Percentiles rank a stretch among this genome's conserved stretches.
Evolutionary conservation across 2,113 vertebrate species (phyloP).

Genomic region (Romanogobio albipinnatus): DNA sequence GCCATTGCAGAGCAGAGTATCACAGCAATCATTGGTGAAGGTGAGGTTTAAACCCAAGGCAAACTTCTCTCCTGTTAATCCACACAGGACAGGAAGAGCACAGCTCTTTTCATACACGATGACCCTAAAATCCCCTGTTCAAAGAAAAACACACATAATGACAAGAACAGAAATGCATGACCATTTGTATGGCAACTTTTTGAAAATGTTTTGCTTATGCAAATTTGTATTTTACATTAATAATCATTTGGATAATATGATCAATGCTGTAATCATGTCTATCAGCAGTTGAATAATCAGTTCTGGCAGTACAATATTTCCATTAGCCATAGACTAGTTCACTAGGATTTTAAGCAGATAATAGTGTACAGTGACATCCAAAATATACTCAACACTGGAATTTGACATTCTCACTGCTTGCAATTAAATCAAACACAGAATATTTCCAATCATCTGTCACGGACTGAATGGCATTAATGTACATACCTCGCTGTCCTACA

Average conservation of each 20-base stretch:
- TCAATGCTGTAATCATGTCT: not conserved
- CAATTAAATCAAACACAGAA: not conserved
- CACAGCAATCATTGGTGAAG: slow-evolving; percentile 74
- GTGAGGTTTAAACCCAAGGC: slow-evolving; percentile 76
- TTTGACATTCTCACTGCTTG: not conserved
- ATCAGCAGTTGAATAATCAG: not conserved
- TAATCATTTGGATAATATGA: too few relatives aligned
- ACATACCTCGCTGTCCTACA: slow-evolving; percentile 67
- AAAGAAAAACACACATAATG: not conserved
- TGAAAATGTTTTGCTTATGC: too few relatives aligned
- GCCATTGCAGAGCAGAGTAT: slow-evolving; percentile 72
- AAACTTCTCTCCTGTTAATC: slow-evolving; percentile 64
- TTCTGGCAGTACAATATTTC: not conserved
- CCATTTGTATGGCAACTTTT: not conserved
- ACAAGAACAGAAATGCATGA: not conserved
- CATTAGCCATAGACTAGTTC: too few relatives aligned
- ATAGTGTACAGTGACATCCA: not conserved
- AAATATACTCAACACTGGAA: not conserved
- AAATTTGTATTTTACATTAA: too few relatives aligned
- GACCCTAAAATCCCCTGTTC: slow-evolving; percentile 69
- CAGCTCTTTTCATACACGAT: slow-evolving; percentile 77
- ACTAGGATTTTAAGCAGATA: too few relatives aligned
- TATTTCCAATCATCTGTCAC: not conserved
- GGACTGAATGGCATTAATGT: not conserved
- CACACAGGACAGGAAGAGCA: slow-evolving; percentile 65